Evolutionary conservation across 2,113 vertebrate species (phyloP).

Genomic region (Ammospiza nelsoni): DNA sequence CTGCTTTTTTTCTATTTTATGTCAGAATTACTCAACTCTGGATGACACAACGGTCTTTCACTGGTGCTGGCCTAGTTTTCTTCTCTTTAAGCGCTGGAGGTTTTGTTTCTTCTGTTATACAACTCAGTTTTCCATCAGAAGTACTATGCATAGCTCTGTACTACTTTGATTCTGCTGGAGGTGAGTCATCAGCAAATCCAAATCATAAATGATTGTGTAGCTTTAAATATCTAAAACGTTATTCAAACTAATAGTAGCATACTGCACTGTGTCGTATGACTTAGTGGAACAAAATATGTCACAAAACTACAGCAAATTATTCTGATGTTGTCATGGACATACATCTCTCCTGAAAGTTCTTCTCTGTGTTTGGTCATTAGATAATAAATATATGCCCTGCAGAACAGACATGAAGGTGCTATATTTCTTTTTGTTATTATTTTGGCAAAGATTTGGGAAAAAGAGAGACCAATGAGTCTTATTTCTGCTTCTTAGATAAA

Average conservation of each 20-base stretch:
- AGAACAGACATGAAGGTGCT: neutral
- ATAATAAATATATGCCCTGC: neutral
- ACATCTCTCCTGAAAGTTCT: neutral
- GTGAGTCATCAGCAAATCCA: conserved; percentile 36
- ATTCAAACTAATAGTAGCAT: neutral
- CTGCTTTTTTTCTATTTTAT: neutral
- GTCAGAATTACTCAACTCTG: neutral
- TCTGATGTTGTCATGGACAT: neutral
- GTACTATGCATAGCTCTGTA: neutral
- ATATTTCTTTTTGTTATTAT: neutral
- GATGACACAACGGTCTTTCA: neutral
- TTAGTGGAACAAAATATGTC: neutral
- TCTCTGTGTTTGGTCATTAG: neutral
- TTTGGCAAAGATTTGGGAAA: neutral
- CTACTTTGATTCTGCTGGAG: neutral
- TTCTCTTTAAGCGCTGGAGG: neutral
- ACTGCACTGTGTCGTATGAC: neutral
- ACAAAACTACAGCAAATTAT: neutral
- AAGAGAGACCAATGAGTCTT: neutral
- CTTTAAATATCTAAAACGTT: neutral
- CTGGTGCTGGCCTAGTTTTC: neutral
- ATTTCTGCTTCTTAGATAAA: neutral
- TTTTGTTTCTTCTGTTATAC: conserved; percentile 12
- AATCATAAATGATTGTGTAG: neutral
- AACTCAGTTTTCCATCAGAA: neutral